These are phyloP conservation scores for Carassius auratus DNA, from an alignment of 2,113 vertebrate species.

Conservation along the genomic window DNA sequence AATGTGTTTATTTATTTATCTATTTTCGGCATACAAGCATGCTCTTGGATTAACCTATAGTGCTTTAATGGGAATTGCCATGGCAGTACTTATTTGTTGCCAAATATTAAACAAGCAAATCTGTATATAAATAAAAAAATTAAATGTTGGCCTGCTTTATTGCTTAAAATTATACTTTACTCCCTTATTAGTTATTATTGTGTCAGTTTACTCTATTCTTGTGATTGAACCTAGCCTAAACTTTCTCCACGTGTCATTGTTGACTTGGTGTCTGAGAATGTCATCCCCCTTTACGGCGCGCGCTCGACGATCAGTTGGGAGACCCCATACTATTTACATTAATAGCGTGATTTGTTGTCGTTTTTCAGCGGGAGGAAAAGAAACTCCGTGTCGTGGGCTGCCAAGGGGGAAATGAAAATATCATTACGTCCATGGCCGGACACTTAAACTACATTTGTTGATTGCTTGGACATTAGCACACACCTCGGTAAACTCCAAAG, in stretches of 20 bases:
- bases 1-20: not conserved
- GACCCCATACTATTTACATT: constrained; percentile 43
- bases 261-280: constrained; percentile 69
- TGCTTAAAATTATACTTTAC: not conserved
- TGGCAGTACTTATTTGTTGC: not conserved
- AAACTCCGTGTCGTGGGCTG: constrained; percentile 32
- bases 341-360: constrained; percentile 47
- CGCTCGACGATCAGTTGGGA: constrained; percentile 15
- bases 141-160: not conserved
- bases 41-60: not conserved
- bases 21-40: not conserved
- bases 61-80: not conserved
- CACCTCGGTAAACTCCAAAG: constrained; percentile 85
- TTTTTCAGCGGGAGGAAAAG: constrained; percentile 34
- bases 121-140: not conserved
- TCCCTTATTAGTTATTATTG: not conserved
- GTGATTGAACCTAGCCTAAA: constrained; percentile 81
- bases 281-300: constrained; percentile 25
- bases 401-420: constrained; percentile 66
- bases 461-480: constrained; percentile 81
- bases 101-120: not conserved
- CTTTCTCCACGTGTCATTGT: constrained; percentile 87
- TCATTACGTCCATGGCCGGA: constrained; percentile 82
- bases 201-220: constrained; percentile 50
- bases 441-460: constrained; percentile 84